phyloP scores from a whole-genome alignment of 2,113 vertebrate genomes.

The Barbus barbus region DNA sequence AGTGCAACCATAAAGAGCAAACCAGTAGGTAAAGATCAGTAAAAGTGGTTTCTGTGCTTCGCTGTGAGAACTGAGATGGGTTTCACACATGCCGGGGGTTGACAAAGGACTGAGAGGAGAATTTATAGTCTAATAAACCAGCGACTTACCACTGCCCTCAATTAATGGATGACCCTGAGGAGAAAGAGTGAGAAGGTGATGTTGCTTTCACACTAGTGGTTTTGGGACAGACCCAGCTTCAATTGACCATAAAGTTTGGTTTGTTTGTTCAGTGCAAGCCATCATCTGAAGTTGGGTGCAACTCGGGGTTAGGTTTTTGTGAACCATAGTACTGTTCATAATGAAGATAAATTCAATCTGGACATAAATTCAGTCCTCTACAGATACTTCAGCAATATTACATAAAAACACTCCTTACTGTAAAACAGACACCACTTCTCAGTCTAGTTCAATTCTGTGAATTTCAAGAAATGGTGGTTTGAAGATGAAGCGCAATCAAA shows the following conservation, averaged over 20 bases:
- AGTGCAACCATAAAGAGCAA: not conserved
- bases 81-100: slow-evolving; percentile 38
- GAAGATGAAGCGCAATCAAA: too few species aligned
- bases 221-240: not conserved
- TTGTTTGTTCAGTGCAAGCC: not conserved
- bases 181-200: slow-evolving; percentile 1
- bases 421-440: not conserved
- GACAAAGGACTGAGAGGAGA: slow-evolving; percentile 16
- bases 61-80: not conserved
- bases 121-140: slow-evolving; percentile 43
- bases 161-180: slow-evolving; percentile 19
- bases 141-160: slow-evolving; percentile 20
- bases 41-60: slow-evolving; percentile 3
- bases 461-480: too few species aligned
- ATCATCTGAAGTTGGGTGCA: not conserved
- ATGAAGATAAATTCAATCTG: not conserved
- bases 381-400: not conserved
- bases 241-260: not conserved
- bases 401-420: not conserved
- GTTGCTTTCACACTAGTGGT: slow-evolving; percentile 2
- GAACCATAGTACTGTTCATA: slow-evolving; percentile 13
- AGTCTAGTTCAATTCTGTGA: not conserved
- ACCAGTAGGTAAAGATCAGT: not conserved
- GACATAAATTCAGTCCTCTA: not conserved
- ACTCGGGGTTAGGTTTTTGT: not conserved